Percentiles rank a stretch among this genome's conserved stretches.
Conservation (phyloP, 1,140 invertebrate species). For the Drosophila bipectinata region DNA sequence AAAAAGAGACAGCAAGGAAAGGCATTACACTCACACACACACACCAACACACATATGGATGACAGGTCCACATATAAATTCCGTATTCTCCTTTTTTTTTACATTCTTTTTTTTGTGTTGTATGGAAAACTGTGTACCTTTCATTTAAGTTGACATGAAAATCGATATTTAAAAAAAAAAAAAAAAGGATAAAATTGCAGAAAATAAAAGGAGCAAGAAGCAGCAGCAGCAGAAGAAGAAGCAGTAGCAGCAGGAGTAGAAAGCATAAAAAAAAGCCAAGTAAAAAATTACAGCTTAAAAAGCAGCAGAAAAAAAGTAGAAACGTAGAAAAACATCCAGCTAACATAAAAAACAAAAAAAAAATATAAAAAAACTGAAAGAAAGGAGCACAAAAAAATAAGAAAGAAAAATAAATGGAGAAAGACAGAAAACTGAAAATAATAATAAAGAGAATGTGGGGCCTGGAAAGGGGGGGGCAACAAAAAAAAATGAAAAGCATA, state of each 20-base stretch:
- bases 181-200: conserved; percentile 65
- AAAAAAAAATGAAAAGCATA: conserved; percentile 43
- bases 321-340: conserved; percentile 41
- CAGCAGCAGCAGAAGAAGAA: conserved; percentile 3
- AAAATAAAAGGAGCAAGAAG: conserved; percentile 48
- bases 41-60: conserved; percentile 31
- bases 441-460: conserved; percentile 64
- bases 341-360: conserved; percentile 13
- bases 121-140: conserved; percentile 79
- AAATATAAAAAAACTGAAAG: conserved; percentile 36
- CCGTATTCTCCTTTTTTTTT: conserved; percentile 39
- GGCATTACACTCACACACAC: conserved; percentile 10
- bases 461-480: background rate
- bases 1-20: conserved; percentile 42
- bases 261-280: conserved; percentile 73
- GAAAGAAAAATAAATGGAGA: conserved; percentile 48
- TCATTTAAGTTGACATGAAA: conserved; percentile 82
- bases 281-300: conserved; percentile 82
- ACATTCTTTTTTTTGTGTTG: conserved; percentile 38
- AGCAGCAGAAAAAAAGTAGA: conserved; percentile 35
- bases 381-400: conserved; percentile 15
- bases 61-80: conserved; percentile 43
- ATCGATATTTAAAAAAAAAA: conserved; percentile 75
- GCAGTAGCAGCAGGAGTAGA: conserved; percentile 1
- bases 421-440: conserved; percentile 80